phyloP scores from a whole-genome alignment of 2,113 vertebrate genomes.

The Agapornis roseicollis region DNA sequence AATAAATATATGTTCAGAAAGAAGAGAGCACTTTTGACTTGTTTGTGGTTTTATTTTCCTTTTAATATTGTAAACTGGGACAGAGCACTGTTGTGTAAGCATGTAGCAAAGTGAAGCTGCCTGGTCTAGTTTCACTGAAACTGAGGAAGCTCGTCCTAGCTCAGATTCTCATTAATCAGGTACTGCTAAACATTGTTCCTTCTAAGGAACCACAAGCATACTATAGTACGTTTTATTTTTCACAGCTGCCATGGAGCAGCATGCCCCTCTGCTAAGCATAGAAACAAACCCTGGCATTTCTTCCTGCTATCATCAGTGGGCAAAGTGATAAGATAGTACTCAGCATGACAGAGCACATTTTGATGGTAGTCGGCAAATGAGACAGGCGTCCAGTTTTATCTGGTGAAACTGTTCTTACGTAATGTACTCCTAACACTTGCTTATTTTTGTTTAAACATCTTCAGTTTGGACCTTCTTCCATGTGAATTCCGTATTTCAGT shows the following conservation, averaged over 20 bases:
- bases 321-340: neutral
- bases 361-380: neutral
- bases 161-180: neutral
- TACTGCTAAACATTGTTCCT: neutral
- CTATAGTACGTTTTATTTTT: neutral
- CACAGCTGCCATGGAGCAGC: neutral
- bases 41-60: neutral
- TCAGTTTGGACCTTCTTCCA: neutral
- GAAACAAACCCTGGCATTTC: neutral
- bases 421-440: neutral
- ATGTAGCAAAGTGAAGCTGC: neutral
- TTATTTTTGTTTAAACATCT: neutral
- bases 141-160: neutral
- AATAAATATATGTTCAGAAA: neutral
- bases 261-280: fast-evolving
- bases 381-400: neutral
- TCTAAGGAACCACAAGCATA: neutral
- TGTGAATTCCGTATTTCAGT: neutral
- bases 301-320: neutral
- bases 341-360: neutral
- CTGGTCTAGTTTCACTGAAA: neutral
- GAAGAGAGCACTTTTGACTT: neutral
- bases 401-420: neutral
- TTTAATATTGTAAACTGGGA: neutral
- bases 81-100: neutral